Evolutionary conservation across 37 sponge, comb jelly and placozoan species (phyloP), one percentile per base, ranked within the genome.

Genomic region (Chondrilla cf. caribensis): DNA sequence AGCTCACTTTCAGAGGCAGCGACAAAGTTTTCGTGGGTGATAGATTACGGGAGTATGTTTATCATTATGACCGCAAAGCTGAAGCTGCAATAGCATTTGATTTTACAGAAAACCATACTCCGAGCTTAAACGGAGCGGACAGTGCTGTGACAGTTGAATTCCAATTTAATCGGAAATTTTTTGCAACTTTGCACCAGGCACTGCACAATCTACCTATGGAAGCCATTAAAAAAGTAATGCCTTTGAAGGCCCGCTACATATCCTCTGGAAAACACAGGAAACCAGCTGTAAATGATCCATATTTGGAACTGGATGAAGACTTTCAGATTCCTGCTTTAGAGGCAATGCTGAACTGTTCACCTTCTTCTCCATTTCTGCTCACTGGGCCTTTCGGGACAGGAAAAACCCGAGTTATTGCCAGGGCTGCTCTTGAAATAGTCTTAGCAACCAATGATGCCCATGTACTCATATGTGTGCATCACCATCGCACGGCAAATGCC

Each of bases 321-420:
- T 35, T 40, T 26, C 85, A 85, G 41, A 38, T 0, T 3, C 64
- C 35, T 40, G 85, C 85, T 3, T 35, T 85, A 4, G 22, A 78
- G 0, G 24, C 33, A 32, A 65, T 85, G 0, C 24, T 85, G 54
- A 14, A 21, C 19, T 60, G 68, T 33, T 14, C 47, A 26, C 38
- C 68, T 0, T 40, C 55, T 29, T 79, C 55, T 29, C 79, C 79
- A 26, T 40, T 85, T 35, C 22, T 85, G 2, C 40, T 85, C 29
- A 78, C 79, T 44, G 85, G 85, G 6, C 64, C 85, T 17, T 85
- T 85, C 78, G 85, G 85, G 25, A 85, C 85, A 38, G 85, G 85
- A 0, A 85, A 85, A 64, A 85, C 85, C 19, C 43, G 65, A 26
- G 18, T 85, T 21, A 82, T 85, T 47, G 85, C 79, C 21, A 58